Conservation (phyloP, 2,797 vertebrate species). For the Pseudochaenichthys georgianus region DNA sequence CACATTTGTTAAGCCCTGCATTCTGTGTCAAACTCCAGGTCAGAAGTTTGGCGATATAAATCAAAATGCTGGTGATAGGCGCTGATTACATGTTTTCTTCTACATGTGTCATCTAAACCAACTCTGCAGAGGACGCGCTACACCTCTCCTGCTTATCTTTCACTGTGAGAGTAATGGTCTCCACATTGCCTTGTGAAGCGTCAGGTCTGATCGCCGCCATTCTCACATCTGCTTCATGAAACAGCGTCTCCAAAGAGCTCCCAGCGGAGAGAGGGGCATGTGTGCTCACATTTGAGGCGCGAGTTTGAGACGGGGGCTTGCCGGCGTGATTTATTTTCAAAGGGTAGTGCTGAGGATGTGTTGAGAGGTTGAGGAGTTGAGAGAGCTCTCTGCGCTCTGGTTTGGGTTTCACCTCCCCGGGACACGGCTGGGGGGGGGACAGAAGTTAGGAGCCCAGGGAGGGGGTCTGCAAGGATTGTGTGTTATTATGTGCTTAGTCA, state of each 20-base stretch:
- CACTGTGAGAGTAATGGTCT: conserved; percentile 58
- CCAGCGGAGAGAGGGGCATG: conserved; percentile 73
- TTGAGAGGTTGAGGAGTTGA: conserved; percentile 83
- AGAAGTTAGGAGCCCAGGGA: conserved; percentile 25
- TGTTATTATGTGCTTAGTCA: conserved; percentile 68
- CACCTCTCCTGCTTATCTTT: conserved; percentile 48
- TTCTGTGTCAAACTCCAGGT: conserved; percentile 40
- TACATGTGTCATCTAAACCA: conserved; percentile 39
- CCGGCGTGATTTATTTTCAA: conserved; percentile 81
- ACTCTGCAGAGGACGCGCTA: conserved; percentile 38
- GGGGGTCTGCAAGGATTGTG: conserved; percentile 28
- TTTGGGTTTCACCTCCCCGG: conserved; percentile 77
- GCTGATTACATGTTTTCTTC: conserved; percentile 39
- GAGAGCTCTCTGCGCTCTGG: conserved; percentile 73
- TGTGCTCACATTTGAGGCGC: conserved; percentile 71
- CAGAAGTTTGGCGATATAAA: conserved; percentile 51
- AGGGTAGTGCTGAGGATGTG: conserved; percentile 80
- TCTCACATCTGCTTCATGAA: conserved; percentile 83
- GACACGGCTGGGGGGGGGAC: conserved; percentile 67
- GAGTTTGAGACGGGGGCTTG: conserved; percentile 68
- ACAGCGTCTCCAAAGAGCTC: conserved; percentile 69
- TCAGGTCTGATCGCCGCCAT: conserved; percentile 65
- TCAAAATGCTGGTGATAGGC: conserved; percentile 52
- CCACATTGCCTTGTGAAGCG: conserved; percentile 59
- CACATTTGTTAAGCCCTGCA: conserved; percentile 52